Conservation (phyloP, 2,797 vertebrate genomes). For the Clarias pachynema region DNA sequence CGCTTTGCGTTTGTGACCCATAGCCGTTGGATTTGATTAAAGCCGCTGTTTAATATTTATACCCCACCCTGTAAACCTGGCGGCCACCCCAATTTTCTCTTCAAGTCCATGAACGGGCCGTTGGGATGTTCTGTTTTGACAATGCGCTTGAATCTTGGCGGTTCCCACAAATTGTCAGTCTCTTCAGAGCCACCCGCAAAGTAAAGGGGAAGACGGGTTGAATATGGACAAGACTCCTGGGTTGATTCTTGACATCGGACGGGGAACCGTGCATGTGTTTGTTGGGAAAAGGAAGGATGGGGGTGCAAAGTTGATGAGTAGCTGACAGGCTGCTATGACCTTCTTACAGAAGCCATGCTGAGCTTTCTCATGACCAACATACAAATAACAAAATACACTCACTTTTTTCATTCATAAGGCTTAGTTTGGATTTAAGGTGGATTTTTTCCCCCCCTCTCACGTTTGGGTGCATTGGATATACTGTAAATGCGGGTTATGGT, state of each 20-base stretch:
- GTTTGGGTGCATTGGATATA: conserved; percentile 25
- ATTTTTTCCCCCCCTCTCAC: conserved; percentile 6
- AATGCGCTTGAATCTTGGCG: conserved; percentile 43
- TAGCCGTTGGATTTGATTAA: conserved; percentile 61
- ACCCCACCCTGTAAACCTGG: conserved; percentile 44
- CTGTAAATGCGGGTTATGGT: neutral
- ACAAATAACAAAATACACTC: conserved; percentile 9
- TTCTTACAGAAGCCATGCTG: conserved; percentile 31
- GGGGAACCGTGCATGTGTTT: conserved; percentile 50
- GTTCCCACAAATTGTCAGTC: conserved; percentile 65
- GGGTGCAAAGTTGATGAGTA: conserved; percentile 38
- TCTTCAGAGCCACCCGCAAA: conserved; percentile 58
- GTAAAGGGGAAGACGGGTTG: conserved; percentile 39
- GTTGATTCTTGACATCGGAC: conserved; percentile 65
- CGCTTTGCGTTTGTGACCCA: conserved; percentile 53
- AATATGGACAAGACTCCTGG: conserved; percentile 60
- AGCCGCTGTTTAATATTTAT: conserved; percentile 70
- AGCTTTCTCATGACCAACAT: conserved; percentile 35
- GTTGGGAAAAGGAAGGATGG: neutral
- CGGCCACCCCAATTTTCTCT: conserved; percentile 54
- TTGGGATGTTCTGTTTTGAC: conserved; percentile 70
- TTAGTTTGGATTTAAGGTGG: conserved; percentile 41
- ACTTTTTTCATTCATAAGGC: conserved; percentile 40
- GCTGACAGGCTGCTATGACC: conserved; percentile 53
- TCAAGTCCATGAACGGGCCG: conserved; percentile 59